phyloP scores from a whole-genome alignment of 2,888 invertebrate genomes.

The Eristalis intricaria region DNA sequence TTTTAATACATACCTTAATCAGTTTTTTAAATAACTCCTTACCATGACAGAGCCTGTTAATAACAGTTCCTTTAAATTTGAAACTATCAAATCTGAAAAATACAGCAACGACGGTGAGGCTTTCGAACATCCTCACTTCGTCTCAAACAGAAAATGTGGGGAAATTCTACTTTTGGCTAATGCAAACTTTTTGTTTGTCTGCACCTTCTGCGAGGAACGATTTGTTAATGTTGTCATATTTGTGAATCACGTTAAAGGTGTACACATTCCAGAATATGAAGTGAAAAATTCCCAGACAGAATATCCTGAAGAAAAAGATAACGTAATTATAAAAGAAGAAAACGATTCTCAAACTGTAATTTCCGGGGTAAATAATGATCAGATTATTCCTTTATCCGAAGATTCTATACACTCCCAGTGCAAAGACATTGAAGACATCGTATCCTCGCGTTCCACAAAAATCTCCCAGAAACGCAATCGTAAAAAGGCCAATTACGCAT shows the following conservation, averaged over 20 bases:
- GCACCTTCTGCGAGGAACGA: conserved; percentile 60
- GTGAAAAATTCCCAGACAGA: neutral
- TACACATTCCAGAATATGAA: conserved; percentile 31
- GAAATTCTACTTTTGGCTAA: conserved; percentile 52
- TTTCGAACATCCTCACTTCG: neutral
- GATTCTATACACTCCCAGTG: neutral
- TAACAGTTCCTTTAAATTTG: neutral
- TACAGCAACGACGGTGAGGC: neutral
- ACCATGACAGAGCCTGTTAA: conserved; percentile 31
- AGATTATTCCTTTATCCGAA: neutral
- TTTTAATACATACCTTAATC: conserved; percentile 4
- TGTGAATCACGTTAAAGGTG: conserved; percentile 50
- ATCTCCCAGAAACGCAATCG: conserved; percentile 22
- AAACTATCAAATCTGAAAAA: neutral
- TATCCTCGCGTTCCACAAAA: neutral
- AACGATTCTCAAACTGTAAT: neutral
- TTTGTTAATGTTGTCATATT: conserved; percentile 51
- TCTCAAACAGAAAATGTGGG: conserved; percentile 45
- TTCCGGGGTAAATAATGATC: conserved; percentile 4
- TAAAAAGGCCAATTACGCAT: conserved; percentile 43
- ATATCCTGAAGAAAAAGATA: neutral
- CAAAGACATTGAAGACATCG: conserved; percentile 9
- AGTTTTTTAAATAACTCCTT: neutral
- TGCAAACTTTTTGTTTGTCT: conserved; percentile 58
- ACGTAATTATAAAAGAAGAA: conserved; percentile 6